Base-by-base conservation (phyloP, 53 echinoderm and acorn worm species). In the Paracentrotus lividus region DNA sequence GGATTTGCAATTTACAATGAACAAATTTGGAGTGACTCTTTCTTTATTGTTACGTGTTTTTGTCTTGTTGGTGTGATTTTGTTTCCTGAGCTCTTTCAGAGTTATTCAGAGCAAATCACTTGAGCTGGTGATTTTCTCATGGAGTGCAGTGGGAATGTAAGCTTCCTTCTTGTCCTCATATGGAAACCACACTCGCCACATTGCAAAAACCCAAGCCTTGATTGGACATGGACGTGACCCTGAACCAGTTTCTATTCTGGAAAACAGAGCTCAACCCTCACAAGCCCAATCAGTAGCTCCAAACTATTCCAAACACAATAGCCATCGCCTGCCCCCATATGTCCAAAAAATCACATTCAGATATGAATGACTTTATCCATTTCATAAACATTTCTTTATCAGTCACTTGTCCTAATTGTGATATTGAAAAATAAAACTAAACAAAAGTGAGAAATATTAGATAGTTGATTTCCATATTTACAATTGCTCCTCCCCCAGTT, bases 211-310 rank as follows among this genome's bases (percentile, higher is more conserved):
- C 52, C 32, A 49, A 76, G 49, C 51, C 47, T 26, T 76, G 77
- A 77, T 92, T 92, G n/a, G 92, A 47, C 92, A 92, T 77, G 92
- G 72, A 76, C 75, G 38, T 92, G 53, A 72, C 54, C 75, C 76
- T 64, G 60, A 89, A 60, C 89, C 65, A 61, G 44, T 59, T 89
- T 89, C 54, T 86, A 53, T 86, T 86, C 56, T 56, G 54, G 86
- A 56, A 56, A 86, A 86, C 56, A 55, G 18, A 85, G 2, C 32
- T 12, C 7, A 53, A 86, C 86, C 86, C 86, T 56, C 38, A 38
- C 86, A 86, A 56, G 54, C 86, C 2, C 34, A 18, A 12, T 55
- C 31, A 21, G 56, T 86, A 57, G 20, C 53, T 54, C 32, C 20
- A 86, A 86, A 55, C 52, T 31, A 53, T 86, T 53, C 56, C 56